These are phyloP conservation scores for Parasteatoda tepidariorum DNA, from an alignment of 1,140 invertebrate species.

Conservation along the genomic window DNA sequence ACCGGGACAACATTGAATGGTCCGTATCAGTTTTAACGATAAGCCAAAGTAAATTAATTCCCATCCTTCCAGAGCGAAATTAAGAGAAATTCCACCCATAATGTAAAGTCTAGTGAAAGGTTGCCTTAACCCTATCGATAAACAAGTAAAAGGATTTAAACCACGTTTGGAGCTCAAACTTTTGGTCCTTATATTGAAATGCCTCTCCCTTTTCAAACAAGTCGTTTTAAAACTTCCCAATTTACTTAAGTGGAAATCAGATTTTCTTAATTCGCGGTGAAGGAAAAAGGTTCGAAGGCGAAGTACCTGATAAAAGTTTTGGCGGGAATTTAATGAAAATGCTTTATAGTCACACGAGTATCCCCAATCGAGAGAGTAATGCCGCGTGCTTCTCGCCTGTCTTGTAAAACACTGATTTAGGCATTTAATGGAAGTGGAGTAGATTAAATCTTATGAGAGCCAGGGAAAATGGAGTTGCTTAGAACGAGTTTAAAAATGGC, in stretches of 20 bases:
- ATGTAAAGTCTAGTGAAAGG: no score
- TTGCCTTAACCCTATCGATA: no score
- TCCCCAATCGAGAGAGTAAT: neutral
- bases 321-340: slow-evolving; percentile 3
- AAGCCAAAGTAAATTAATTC: slow-evolving; percentile 1
- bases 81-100: neutral
- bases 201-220: slow-evolving; percentile 6
- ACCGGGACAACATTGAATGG: no score
- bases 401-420: slow-evolving; percentile 14
- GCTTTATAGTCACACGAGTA: neutral
- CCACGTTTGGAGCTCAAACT: neutral
- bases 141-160: neutral
- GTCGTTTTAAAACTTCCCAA: neutral
- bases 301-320: neutral
- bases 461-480: neutral
- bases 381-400: neutral
- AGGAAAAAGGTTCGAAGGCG: neutral
- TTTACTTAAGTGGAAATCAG: slow-evolving; percentile 8
- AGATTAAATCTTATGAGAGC: neutral
- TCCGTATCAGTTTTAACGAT: no score
- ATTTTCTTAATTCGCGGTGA: neutral
- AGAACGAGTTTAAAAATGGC: neutral
- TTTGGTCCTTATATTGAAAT: neutral
- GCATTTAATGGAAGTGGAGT: neutral
- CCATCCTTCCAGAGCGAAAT: neutral